Base-by-base conservation (phyloP, 2,888 invertebrate species). In the Zhengitettix transpicula region DNA sequence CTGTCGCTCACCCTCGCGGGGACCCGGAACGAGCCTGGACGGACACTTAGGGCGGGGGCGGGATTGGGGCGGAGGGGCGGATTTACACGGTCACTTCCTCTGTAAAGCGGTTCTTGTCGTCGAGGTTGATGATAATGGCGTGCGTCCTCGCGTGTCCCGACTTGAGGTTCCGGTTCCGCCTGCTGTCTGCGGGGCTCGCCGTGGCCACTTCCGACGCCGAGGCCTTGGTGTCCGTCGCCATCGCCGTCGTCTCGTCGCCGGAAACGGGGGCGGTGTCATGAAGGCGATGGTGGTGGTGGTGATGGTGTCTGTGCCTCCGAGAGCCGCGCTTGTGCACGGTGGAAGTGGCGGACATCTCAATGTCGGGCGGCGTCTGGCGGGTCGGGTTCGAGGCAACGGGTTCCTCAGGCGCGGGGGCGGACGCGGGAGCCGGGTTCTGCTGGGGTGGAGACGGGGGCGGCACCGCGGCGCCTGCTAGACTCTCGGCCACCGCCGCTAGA, bases 91-190 rank as follows among this genome's bases (percentile, higher is more conserved):
- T 87, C 64, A 88, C 86, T 72, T 88, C 88, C 72, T 88, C 87
- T 54, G 87, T 87, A 72, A 87, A 87, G 67, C 86, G 78, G 71
- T 83, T 86, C 69, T 87, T 87, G 73, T 87, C 87, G 69, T 87
- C 87, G 67, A 87, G 74, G 72, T 87, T 87, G 65, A 88, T 85
- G 66, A 87, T 83, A 68, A 87, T 85, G n/a, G 85, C 83, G 68
- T 84, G 85, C 63, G 85, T 85, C 68, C 82, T 77, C 14, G 84
- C 83, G 67, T 85, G 85, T 0, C 84, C 85, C 10, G 85, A 84
- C 55, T 63, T 63, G 41, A 61, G 57, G 10, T 56, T 52, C n/a
- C 59, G 58, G n/a, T 51, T 52, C n/a, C 40, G 14, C 9, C 60
- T 41, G 10, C 42, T 15, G 56, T 54, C 40, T 28, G 28, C 28